Conservation (phyloP, 2,797 vertebrate genomes). For the Leptoclinus maculatus region DNA sequence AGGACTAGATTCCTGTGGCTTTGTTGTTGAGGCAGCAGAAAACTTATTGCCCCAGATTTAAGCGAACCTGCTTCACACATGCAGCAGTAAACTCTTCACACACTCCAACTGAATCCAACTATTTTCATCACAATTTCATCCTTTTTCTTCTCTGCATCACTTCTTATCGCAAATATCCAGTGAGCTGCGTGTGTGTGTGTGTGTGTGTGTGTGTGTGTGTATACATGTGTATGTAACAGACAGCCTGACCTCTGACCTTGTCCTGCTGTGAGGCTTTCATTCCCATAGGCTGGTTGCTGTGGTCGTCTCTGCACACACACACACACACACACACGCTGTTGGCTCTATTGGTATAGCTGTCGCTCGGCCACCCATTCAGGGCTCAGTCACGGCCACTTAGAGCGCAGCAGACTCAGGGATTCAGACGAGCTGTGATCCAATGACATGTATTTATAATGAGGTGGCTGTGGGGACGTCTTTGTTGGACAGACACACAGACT, state of each 20-base stretch:
- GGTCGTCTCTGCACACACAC: slow-evolving; percentile 30
- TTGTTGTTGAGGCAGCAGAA: slow-evolving; percentile 79
- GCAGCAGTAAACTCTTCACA: slow-evolving; percentile 38
- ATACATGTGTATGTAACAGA: slow-evolving; percentile 66
- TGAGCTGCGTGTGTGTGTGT: slow-evolving; percentile 9
- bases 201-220: slow-evolving; percentile 41
- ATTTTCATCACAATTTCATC: slow-evolving; percentile 1
- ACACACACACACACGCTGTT: slow-evolving; percentile 39
- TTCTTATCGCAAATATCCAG: slow-evolving; percentile 20
- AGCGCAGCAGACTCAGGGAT: slow-evolving; percentile 81
- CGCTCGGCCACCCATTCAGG: slow-evolving; percentile 84
- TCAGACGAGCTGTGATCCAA: slow-evolving; percentile 87
- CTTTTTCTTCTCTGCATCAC: slow-evolving; percentile 12
- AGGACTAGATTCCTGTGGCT: slow-evolving; percentile 58
- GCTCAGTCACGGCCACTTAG: slow-evolving; percentile 87
- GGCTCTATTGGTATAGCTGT: slow-evolving; percentile 78
- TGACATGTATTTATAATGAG: slow-evolving; percentile 89
- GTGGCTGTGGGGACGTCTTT: slow-evolving; percentile 82
- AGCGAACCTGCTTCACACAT: slow-evolving; percentile 43
- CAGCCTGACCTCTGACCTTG: slow-evolving; percentile 74
- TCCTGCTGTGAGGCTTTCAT: slow-evolving; percentile 75
- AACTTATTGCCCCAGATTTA: slow-evolving; percentile 77
- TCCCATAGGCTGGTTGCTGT: slow-evolving; percentile 77
- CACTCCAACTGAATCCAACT: slow-evolving; percentile 22
- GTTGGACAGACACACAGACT: slow-evolving; percentile 83